These are phyloP conservation scores for Sciurus vulgaris DNA, from an alignment of 2,797 vertebrate species.

Conservation along the genomic window DNA sequence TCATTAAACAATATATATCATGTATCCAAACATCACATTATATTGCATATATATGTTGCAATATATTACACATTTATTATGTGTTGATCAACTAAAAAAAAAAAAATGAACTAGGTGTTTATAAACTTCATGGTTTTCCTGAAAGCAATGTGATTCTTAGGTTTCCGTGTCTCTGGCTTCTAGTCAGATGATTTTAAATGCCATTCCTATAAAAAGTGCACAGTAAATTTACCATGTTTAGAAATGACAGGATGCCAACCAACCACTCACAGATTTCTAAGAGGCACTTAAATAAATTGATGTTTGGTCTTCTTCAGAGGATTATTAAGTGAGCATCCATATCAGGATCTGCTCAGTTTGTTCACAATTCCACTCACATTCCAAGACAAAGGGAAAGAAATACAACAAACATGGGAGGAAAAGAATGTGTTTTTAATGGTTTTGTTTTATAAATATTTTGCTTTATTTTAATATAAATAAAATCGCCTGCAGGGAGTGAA, in stretches of 20 bases:
- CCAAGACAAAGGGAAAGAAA: not conserved
- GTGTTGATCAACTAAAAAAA: not conserved
- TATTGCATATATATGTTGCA: not conserved
- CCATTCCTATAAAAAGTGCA: not conserved
- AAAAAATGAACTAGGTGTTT: not conserved
- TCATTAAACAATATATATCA: not conserved
- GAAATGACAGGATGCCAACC: slow-evolving; percentile 35
- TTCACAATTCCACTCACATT: not conserved
- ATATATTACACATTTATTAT: no score
- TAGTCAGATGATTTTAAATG: not conserved
- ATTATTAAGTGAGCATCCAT: not conserved
- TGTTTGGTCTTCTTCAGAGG: slow-evolving; percentile 10
- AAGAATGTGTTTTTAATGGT: not conserved
- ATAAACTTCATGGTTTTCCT: not conserved
- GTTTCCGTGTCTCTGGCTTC: slow-evolving; percentile 37
- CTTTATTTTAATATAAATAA: not conserved
- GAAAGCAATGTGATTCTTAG: slow-evolving; percentile 12
- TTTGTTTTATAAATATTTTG: not conserved
- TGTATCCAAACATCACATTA: not conserved
- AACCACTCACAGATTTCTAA: slow-evolving; percentile 25
- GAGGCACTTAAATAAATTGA: slow-evolving; percentile 41
- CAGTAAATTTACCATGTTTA: not conserved
- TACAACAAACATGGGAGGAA: not conserved
- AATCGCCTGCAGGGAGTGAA: not conserved
- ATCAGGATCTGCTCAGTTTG: not conserved